Conservation (phyloP, 2,113 vertebrate genomes). For the Ploceus nigricollis region DNA sequence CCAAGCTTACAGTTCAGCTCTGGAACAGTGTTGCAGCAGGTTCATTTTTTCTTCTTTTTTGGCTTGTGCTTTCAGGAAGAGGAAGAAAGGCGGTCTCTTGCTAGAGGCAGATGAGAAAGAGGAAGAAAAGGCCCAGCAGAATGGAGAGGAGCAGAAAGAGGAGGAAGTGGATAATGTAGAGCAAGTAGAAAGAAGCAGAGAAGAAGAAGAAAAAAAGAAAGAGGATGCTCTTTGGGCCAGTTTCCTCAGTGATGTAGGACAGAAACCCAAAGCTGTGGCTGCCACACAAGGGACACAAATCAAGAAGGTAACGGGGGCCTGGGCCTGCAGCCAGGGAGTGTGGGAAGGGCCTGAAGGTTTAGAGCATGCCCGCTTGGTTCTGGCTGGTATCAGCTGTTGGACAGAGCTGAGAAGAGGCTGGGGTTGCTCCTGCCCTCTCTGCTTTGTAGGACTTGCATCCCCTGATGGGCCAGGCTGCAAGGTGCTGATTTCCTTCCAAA, state of each 20-base stretch:
- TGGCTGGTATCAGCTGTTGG: neutral
- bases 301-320: neutral
- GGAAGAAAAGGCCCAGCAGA: conserved; percentile 20
- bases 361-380: fast-evolving
- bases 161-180: conserved; percentile 15
- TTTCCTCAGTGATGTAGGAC: conserved; percentile 91
- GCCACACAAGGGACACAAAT: neutral
- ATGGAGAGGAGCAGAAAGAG: neutral
- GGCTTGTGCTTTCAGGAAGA: conserved; percentile 75
- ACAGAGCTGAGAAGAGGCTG: neutral
- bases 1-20: fast-evolving
- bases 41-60: neutral
- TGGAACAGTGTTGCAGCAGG: neutral
- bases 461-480: fast-evolving
- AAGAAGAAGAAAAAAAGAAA: conserved; percentile 76
- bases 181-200: neutral
- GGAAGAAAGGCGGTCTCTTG: conserved; percentile 78
- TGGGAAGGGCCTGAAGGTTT: neutral
- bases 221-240: conserved; percentile 96
- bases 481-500: neutral
- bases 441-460: neutral
- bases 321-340: neutral
- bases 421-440: neutral
- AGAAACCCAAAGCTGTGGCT: conserved; percentile 69
- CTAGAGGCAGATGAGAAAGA: conserved; percentile 63